Percentiles rank a stretch among this genome's conserved stretches.
phyloP scores from a whole-genome alignment of 1,140 invertebrate species.

The Drosophila gunungcola region DNA sequence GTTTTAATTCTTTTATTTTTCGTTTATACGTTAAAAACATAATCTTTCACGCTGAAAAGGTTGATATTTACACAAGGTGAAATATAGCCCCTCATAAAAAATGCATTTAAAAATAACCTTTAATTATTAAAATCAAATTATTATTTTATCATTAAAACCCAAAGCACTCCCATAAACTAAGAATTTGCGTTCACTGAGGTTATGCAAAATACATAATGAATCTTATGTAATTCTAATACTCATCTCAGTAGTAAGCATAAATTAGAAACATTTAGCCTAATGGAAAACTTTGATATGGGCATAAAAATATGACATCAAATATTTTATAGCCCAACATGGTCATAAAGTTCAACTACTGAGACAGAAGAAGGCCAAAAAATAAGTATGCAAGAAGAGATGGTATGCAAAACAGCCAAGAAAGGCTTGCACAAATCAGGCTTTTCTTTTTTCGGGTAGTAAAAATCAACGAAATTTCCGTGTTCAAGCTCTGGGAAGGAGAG shows the following conservation, averaged over 20 bases:
- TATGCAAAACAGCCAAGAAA: not conserved
- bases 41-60: too few relatives aligned
- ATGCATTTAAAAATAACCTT: not conserved
- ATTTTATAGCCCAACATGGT: constrained; percentile 19
- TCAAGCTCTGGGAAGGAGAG: constrained; percentile 2
- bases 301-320: constrained; percentile 46
- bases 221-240: constrained; percentile 12
- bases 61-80: too few relatives aligned
- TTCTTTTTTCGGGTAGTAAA: constrained; percentile 18
- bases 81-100: too few relatives aligned
- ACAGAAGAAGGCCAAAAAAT: constrained; percentile 3
- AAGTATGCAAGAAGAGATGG: constrained; percentile 1
- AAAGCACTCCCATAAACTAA: not conserved
- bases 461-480: constrained; percentile 26
- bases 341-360: constrained; percentile 20
- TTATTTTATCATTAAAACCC: not conserved
- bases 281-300: constrained; percentile 50
- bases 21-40: too few relatives aligned
- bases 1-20: too few relatives aligned
- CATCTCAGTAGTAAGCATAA: constrained; percentile 40
- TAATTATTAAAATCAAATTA: not conserved
- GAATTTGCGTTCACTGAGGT: constrained; percentile 13
- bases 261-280: constrained; percentile 45
- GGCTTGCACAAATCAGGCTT: constrained; percentile 2
- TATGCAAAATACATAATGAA: constrained; percentile 25